A percentile compares a stretch with the other conserved stretches of the same genome.
phyloP scores from a whole-genome alignment of 30 jellyfish, hydroid and myxozoan species.

The Cassiopea xamachana region DNA sequence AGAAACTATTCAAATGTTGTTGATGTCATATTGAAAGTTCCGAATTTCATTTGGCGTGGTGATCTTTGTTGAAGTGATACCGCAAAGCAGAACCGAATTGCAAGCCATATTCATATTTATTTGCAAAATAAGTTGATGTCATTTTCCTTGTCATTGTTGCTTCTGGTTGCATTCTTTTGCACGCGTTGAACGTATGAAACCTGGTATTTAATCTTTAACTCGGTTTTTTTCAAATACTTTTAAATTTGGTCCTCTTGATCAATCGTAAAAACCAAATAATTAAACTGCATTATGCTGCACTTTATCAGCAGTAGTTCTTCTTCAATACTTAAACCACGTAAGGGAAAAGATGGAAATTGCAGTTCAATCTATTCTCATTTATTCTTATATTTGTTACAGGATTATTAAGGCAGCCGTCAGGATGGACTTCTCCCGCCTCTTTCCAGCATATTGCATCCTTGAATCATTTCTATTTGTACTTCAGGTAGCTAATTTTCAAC shows the following conservation, averaged over 20 bases:
- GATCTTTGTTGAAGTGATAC: not conserved
- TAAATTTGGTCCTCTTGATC: not conserved
- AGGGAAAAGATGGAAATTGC: too few relatives aligned
- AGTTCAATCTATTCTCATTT: not conserved
- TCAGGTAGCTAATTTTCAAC: constrained; percentile 41
- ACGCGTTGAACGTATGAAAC: not conserved
- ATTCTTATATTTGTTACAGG: constrained; percentile 42
- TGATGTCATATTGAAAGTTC: too few relatives aligned
- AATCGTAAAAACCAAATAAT: not conserved
- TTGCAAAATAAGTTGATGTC: too few relatives aligned
- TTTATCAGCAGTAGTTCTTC: too few relatives aligned
- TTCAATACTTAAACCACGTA: too few relatives aligned
- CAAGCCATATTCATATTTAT: not conserved
- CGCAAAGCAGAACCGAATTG: not conserved
- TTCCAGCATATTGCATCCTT: constrained; percentile 9
- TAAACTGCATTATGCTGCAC: not conserved
- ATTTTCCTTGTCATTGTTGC: not conserved
- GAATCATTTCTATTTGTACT: constrained; percentile 38
- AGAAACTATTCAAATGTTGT: too few relatives aligned
- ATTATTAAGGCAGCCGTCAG: constrained; percentile 33
- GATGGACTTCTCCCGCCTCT: constrained; percentile 15
- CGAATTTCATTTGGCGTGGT: not conserved
- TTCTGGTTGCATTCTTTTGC: not conserved
- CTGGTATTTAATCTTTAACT: not conserved
- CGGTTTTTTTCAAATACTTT: not conserved